These are phyloP conservation scores for Poeciliopsis retropinna DNA, from an alignment of 2,113 vertebrate species.

Conservation along the genomic window DNA sequence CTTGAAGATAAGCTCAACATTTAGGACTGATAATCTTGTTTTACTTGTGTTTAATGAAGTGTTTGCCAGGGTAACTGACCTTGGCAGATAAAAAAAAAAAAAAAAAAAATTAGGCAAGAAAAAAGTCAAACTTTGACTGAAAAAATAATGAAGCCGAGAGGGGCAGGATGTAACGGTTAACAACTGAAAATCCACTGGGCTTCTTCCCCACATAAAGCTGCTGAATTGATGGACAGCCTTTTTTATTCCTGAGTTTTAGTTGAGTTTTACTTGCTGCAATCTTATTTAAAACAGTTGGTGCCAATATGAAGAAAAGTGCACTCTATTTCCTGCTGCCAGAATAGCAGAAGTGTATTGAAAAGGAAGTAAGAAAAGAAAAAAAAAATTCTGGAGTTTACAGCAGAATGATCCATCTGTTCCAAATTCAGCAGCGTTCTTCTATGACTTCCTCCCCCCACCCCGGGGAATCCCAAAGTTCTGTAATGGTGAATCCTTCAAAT, in stretches of 20 bases:
- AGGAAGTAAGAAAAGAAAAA: not conserved
- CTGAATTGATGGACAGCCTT: not conserved
- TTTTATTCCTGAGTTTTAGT: not conserved
- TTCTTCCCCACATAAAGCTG: not conserved
- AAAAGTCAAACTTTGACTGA: not conserved
- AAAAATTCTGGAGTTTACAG: not conserved
- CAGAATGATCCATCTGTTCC: not conserved
- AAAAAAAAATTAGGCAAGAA: not conserved
- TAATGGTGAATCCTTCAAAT: not conserved
- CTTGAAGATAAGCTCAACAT: constrained; percentile 1
- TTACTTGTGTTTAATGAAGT: not conserved
- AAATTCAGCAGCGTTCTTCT: not conserved
- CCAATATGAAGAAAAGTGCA: not conserved
- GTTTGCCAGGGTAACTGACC: not conserved
- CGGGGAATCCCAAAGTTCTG: not conserved
- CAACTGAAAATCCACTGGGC: not conserved
- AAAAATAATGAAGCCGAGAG: not conserved
- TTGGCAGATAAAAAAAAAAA: not conserved
- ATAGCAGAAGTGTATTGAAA: not conserved
- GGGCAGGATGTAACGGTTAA: not conserved
- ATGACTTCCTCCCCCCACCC: not conserved
- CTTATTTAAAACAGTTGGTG: not conserved
- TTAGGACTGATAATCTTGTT: not conserved
- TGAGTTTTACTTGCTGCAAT: not conserved
- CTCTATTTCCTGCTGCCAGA: not conserved